Evolutionary conservation across 2,113 vertebrate genomes (phyloP), one percentile per base, ranked within the genome.

Genomic region (Alethe castanea): DNA sequence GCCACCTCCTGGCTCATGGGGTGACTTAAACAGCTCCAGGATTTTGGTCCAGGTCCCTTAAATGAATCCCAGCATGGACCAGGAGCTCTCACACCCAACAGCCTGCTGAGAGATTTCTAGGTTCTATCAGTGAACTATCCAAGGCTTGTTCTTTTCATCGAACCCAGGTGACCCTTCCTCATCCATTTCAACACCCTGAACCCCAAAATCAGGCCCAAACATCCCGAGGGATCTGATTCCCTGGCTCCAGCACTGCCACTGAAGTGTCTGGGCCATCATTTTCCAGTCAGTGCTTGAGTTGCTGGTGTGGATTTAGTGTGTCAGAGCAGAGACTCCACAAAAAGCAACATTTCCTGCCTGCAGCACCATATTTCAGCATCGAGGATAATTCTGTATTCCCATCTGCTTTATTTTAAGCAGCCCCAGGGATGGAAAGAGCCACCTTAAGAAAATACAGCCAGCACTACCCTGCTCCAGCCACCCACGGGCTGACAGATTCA

Each of bases 391-490:
- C 90, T 93, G 90, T 81, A 35, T 91, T 74, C 85, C 88, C 94
- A 82, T 85, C 92, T 96, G 96, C 61, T 94, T 93, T 96, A 87
- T 96, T 96, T 94, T 94, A 91, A 88, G 94, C 84, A 90, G 73
- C 90, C 92, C 81, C n/a, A 9, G 70, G 74, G 88, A 95, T 82
- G 88, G 85, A 93, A 95, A 87, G 74, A 96, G 82, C 90, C 86
- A 94, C 96, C 95, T 97, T 96, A 96, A 94, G 76, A 94, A 87
- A 92, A 92, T 29, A 14, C 61, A 96, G 81, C 84, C 86, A 89
- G 78, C 45, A 6, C 70, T 61, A 81, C 81, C 84, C 87, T 89
- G 93, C 79, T 91, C 92, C 71, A 56, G 70, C 93, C 62, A 0
- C 96, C 96, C 89, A 92, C 81, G 5, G 91, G 74, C 85, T 92